These are phyloP conservation scores for Charadrius vociferus DNA, from an alignment of 2,113 vertebrate genomes.

Conservation along the genomic window DNA sequence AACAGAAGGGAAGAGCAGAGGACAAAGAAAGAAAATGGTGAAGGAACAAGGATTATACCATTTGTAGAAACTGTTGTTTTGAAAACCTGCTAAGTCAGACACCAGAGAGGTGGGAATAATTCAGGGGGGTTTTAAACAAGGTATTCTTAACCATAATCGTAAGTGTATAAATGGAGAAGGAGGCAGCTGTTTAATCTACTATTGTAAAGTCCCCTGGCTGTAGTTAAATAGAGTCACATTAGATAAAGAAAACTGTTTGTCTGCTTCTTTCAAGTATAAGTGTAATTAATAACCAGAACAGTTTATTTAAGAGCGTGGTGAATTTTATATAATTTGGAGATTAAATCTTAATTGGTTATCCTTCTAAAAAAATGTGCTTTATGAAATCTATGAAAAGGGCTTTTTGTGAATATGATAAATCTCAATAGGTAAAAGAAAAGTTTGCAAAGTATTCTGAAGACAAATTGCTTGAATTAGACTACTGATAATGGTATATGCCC, in stretches of 20 bases:
- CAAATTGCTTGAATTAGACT: constrained; percentile 49
- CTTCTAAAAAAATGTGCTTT: constrained; percentile 16
- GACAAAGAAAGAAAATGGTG: not conserved
- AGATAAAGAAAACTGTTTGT: constrained; percentile 24
- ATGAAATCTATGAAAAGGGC: not conserved
- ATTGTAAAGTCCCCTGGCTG: not conserved
- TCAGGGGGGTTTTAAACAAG: not conserved
- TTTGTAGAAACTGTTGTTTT: not conserved
- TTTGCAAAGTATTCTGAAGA: constrained; percentile 43
- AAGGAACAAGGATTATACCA: not conserved
- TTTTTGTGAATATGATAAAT: constrained; percentile 2
- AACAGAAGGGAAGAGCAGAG: not conserved
- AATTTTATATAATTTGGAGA: constrained; percentile 37
- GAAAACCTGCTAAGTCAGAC: not conserved
- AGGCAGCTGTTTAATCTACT: not conserved
- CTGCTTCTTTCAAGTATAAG: not conserved
- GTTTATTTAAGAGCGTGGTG: constrained; percentile 25
- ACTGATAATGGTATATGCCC: not conserved
- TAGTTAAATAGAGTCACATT: not conserved
- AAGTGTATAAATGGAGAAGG: not conserved
- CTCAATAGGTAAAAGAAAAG: constrained; percentile 12
- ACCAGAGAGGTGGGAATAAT: not conserved
- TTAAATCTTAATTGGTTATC: constrained; percentile 58
- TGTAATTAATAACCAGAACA: constrained; percentile 38
- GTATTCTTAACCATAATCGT: not conserved